Base-by-base conservation (phyloP, 2,113 vertebrate genomes). In the Orcinus orca region DNA sequence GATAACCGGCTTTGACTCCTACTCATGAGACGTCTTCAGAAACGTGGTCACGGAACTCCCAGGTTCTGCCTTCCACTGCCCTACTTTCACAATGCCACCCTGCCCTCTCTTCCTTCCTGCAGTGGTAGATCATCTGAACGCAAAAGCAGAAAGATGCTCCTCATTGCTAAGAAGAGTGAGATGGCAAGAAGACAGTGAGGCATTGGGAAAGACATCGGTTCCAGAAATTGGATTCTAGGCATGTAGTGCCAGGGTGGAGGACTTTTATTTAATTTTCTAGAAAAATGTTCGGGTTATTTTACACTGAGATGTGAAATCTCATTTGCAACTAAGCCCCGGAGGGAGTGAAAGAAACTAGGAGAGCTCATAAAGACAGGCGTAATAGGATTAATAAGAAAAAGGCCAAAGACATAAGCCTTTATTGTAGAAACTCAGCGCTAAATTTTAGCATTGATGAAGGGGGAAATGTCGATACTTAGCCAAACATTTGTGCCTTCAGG, bases 191-290 rank as follows among this genome's bases (percentile, higher is more conserved):
- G 96, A 98, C 97, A 98, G 77, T 98, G 97, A 98, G 95, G 53
- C 53, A 2, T 44, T 97, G 95, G 98, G 97, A 98, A 98, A 98
- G 87, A 98, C 90, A 98, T 95, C 96, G 96, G 89, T 94, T 98
- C 15, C 83, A 98, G 96, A 98, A 98, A 98, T 97, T 98, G 97
- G 97, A 98, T 99, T 99, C 98, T 96, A 93, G 97, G 97, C 98
- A 98, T 98, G 98, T 95, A 96, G 94, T 98, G 96, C 95, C 97
- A 98, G 98, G 90, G 97, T 65, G 6, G 98, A 98, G 74, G 94
- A 96, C 95, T 98, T 98, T 99, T 99, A 98, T 99, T 99, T 99
- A 98, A 99, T 99, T 98, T 98, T 98, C 97, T 95, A 98, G 98
- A 98, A 98, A 98, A 98, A 98, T 97, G 98, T 98, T 98, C 97